Conservation (phyloP, 1,140 invertebrate species). For the Drosophila busckii region DNA sequence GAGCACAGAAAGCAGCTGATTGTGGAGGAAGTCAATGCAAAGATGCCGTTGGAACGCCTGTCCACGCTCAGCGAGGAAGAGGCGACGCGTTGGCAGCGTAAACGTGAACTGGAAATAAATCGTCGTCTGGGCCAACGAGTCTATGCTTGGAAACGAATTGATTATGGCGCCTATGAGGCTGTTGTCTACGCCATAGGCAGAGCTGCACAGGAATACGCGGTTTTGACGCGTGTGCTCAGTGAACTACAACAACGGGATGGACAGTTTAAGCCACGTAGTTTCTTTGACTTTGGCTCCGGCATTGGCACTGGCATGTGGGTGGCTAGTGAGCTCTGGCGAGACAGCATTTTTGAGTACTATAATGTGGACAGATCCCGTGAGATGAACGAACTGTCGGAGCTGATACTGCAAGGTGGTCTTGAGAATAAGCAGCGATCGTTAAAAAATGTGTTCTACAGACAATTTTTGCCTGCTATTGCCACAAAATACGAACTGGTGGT, state of each 20-base stretch:
- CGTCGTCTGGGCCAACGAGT: constrained; percentile 80
- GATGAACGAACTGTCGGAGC: constrained; percentile 89
- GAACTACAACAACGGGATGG: constrained; percentile 85
- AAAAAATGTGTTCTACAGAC: constrained; percentile 85
- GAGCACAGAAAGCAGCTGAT: constrained; percentile 71
- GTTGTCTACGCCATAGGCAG: constrained; percentile 86
- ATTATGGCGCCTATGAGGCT: constrained; percentile 83
- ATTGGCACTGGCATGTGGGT: constrained; percentile 92
- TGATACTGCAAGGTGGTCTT: constrained; percentile 84
- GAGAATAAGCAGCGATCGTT: constrained; percentile 81
- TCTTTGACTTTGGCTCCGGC: constrained; percentile 95
- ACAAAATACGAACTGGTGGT: constrained; percentile 89
- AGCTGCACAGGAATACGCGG: constrained; percentile 87
- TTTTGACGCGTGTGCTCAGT: constrained; percentile 84
- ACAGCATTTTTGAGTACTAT: constrained; percentile 88
- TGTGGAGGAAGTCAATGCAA: constrained; percentile 57
- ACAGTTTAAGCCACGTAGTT: constrained; percentile 86
- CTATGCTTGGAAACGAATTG: constrained; percentile 86
- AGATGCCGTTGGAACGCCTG: constrained; percentile 58
- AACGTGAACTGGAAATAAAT: constrained; percentile 68
- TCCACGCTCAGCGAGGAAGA: constrained; percentile 46
- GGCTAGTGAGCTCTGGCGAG: constrained; percentile 85
- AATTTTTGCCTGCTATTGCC: constrained; percentile 88
- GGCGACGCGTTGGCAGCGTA: constrained; percentile 64
- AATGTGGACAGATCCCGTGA: constrained; percentile 88